Evolutionary conservation across 2,113 vertebrate genomes (phyloP).

Genomic region (Alosa alosa): DNA sequence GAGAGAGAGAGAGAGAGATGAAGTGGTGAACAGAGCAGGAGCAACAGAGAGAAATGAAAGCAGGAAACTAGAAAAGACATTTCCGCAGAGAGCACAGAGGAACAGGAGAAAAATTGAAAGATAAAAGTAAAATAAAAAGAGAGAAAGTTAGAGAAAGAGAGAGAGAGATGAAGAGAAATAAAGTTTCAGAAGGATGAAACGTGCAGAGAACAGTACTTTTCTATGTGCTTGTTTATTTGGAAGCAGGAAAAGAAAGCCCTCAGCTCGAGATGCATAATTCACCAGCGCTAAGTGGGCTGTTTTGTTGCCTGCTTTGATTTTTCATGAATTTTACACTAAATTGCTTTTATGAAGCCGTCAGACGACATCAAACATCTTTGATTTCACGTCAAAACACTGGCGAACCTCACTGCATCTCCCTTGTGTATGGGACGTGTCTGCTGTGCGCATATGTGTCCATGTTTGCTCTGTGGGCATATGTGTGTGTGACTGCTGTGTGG

Average conservation of each 20-base stretch:
- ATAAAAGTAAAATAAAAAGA: neutral
- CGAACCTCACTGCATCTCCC: neutral
- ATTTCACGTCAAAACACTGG: conserved; percentile 2
- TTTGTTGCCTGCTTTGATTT: conserved; percentile 49
- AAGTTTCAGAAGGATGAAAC: neutral
- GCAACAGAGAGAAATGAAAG: neutral
- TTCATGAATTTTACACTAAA: conserved; percentile 27
- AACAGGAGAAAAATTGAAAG: neutral
- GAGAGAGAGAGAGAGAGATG: neutral
- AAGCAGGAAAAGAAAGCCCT: conserved; percentile 20
- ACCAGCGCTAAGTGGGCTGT: conserved; percentile 51
- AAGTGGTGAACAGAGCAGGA: neutral
- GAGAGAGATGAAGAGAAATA: neutral
- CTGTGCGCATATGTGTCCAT: neutral
- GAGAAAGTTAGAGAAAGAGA: neutral
- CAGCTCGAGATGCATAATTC: conserved; percentile 55
- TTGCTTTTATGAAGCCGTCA: conserved; percentile 32
- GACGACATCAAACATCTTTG: conserved; percentile 9
- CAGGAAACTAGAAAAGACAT: neutral
- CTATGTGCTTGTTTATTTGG: neutral
- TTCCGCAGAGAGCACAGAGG: neutral
- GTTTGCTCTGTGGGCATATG: no score
- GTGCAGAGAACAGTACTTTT: neutral
- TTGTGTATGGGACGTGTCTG: neutral
- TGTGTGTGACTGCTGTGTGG: neutral